These are phyloP conservation scores for Danaus plexippus DNA, from an alignment of 1,140 invertebrate genomes.

Conservation along the genomic window DNA sequence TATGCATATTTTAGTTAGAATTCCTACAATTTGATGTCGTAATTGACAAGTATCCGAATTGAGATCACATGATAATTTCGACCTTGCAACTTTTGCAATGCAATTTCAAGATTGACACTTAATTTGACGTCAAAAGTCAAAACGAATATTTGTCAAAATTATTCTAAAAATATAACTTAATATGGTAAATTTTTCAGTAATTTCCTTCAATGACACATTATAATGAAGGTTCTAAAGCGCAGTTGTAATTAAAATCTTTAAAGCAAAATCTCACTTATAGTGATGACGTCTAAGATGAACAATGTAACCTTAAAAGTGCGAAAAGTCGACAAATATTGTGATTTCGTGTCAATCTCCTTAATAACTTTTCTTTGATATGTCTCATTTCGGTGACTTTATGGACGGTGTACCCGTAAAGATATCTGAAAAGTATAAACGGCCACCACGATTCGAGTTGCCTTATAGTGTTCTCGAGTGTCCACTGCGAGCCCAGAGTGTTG, in stretches of 20 bases:
- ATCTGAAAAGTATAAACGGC: slow-evolving; percentile 86
- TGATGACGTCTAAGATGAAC: slow-evolving; percentile 62
- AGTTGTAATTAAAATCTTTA: slow-evolving; percentile 9
- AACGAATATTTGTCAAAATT: slow-evolving; percentile 6
- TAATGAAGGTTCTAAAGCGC: slow-evolving; percentile 14
- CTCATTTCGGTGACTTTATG: slow-evolving; percentile 75
- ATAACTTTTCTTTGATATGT: slow-evolving; percentile 51
- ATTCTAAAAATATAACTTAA: no score
- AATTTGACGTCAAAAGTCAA: slow-evolving; percentile 30
- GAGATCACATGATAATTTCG: slow-evolving; percentile 24
- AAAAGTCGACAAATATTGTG: slow-evolving; percentile 56
- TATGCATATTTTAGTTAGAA: no score
- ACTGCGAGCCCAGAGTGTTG: slow-evolving; percentile 71
- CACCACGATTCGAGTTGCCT: slow-evolving; percentile 79
- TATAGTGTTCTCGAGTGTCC: slow-evolving; percentile 77
- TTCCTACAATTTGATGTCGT: no score
- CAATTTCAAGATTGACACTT: slow-evolving; percentile 19
- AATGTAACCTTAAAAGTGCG: slow-evolving; percentile 68
- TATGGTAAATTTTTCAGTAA: slow-evolving; percentile 1
- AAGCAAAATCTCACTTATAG: slow-evolving; percentile 22
- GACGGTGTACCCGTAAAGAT: slow-evolving; percentile 90
- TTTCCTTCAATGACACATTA: slow-evolving; percentile 10
- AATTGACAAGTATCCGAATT: slow-evolving; percentile 12
- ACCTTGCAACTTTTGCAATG: slow-evolving; percentile 8
- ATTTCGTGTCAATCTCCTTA: slow-evolving; percentile 49